Evolutionary conservation across 2,113 vertebrate species (phyloP).

Genomic region (Talpa occidentalis): DNA sequence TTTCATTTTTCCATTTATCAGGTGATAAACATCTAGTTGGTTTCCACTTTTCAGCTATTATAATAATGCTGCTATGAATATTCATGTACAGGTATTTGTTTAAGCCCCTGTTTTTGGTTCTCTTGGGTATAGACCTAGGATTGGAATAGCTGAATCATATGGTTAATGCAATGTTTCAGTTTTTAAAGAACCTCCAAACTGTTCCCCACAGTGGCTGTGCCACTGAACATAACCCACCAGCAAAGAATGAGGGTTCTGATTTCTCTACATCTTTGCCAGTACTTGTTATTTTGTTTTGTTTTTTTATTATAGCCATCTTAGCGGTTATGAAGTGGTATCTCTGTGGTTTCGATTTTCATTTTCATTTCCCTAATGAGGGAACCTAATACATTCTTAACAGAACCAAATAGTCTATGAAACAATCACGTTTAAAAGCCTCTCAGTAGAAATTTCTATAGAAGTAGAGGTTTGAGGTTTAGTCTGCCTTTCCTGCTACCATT

Average conservation of each 20-base stretch:
- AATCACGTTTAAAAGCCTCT: neutral
- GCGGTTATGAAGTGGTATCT: neutral
- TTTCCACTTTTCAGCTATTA: neutral
- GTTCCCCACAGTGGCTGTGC: neutral
- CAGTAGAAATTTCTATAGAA: neutral
- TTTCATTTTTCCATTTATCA: neutral
- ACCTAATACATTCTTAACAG: neutral
- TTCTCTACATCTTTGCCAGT: neutral
- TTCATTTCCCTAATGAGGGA: neutral
- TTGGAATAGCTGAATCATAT: neutral
- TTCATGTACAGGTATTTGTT: neutral
- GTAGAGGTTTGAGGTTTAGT: neutral
- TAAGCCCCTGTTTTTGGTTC: neutral
- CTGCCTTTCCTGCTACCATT: neutral
- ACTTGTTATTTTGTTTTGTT: neutral
- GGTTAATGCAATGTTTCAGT: neutral
- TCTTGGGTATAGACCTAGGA: neutral
- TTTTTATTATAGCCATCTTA: neutral
- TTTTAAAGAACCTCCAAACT: neutral
- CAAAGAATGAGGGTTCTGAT: rapidly evolving
- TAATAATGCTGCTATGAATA: neutral
- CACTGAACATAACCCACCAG: neutral
- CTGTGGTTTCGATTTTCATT: constrained; percentile 25
- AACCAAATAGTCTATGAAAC: neutral
- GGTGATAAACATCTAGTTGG: neutral